A percentile compares a stretch with the other conserved stretches of the same genome.
phyloP scores from a whole-genome alignment of 2,888 invertebrate species.

The Atherix ibis region DNA sequence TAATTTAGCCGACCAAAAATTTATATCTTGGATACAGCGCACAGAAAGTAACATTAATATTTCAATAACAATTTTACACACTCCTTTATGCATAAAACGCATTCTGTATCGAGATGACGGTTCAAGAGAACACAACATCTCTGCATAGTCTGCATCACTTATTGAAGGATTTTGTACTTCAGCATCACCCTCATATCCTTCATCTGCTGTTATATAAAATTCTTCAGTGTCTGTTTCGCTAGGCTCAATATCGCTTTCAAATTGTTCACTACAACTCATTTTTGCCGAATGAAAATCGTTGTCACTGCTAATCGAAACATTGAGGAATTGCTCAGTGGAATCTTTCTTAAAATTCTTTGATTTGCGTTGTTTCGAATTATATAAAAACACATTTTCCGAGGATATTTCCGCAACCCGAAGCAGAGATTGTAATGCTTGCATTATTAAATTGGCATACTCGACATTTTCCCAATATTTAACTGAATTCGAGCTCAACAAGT shows the following conservation, averaged over 20 bases:
- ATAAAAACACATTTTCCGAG: background rate
- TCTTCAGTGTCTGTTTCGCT: slow-evolving; percentile 29
- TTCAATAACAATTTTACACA: slow-evolving; percentile 27
- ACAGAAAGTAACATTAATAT: slow-evolving; percentile 26
- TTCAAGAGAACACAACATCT: slow-evolving; percentile 23
- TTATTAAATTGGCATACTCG: slow-evolving; percentile 22
- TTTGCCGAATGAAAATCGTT: slow-evolving; percentile 26
- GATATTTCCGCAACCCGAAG: slow-evolving; percentile 27
- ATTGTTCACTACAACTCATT: slow-evolving; percentile 16
- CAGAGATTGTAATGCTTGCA: slow-evolving; percentile 28
- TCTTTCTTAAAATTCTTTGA: background rate
- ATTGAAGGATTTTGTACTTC: slow-evolving; percentile 24
- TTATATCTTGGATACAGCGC: slow-evolving; percentile 22
- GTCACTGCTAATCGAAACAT: slow-evolving; percentile 15
- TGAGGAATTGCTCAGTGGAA: background rate
- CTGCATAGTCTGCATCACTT: slow-evolving; percentile 18
- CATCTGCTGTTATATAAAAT: slow-evolving; percentile 27
- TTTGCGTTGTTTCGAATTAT: no score
- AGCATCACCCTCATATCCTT: slow-evolving; percentile 33
- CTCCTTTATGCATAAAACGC: slow-evolving; percentile 26
- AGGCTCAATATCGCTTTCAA: slow-evolving; percentile 27
- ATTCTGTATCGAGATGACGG: slow-evolving; percentile 28
- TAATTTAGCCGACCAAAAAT: slow-evolving; percentile 24
- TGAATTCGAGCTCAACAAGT: slow-evolving; percentile 16
- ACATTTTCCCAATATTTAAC: slow-evolving; percentile 20